Base-by-base conservation (phyloP, 92 coral and sea anemone species). In the Blastomussa wellsi region DNA sequence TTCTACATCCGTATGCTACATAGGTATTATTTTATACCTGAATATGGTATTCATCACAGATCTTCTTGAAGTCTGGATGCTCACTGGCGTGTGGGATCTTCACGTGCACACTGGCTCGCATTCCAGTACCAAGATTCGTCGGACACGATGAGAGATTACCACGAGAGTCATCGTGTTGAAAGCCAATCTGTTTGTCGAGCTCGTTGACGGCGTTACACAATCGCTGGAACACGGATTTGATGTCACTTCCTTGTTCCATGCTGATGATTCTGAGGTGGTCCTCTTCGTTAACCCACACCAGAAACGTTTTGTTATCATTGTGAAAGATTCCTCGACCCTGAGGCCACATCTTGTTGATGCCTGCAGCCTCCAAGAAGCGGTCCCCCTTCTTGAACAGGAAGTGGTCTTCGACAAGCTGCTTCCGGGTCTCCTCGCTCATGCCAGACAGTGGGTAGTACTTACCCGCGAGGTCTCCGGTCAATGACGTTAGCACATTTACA, bases 231-330 rank as follows among this genome's bases (percentile, higher is more conserved):
- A 95, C 98, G 9, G 97, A 94, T 17, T 93, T 89, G 75, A 95
- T 95, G 78, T 95, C 95, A 20, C 95, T 95, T 64, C 98, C 98
- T 66, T 89, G 44, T 81, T 95, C 95, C 98, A 95, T 95, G 84
- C 98, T 94, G 92, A 95, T 94, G 82, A 95, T 94, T n/a, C 98
- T 88, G 22, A 94, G 92, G 70, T 95, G 98, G 47, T 95, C 98
- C 75, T 95, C 98, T 70, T 95, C 98, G 86, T 94, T 94, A 60
- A 95, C 93, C 98, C 98, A 95, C 31, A 94, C 98, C 15, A 95
- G 78, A 92, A 95, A 95, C 31, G 98, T 94, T 83, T 94, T 95
- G 65, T 92, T 91, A 37, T 82, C 86, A 86, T 95, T 95, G 93
- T 92, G 95, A 91, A 89, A 95, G 90, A 95, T 95, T 16, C 98